phyloP scores from a whole-genome alignment of 2,113 vertebrate genomes.

The Megaptera novaeangliae region DNA sequence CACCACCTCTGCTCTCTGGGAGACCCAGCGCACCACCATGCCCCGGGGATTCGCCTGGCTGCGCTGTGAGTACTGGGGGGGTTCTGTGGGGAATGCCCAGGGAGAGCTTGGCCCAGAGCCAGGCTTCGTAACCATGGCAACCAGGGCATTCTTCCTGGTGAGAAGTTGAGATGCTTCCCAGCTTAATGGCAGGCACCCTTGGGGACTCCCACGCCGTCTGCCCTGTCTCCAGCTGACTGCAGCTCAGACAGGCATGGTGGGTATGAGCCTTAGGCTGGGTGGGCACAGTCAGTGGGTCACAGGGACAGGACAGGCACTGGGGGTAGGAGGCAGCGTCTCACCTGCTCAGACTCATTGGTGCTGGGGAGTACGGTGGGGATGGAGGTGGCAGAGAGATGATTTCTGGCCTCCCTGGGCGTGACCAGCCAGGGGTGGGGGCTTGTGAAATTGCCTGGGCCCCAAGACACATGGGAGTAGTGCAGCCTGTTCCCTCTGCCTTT shows the following conservation, averaged over 20 bases:
- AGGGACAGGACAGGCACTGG: neutral
- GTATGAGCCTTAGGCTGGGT: neutral
- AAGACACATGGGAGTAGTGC: fast-evolving
- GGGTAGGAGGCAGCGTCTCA: neutral
- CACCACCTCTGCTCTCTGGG: conserved; percentile 23
- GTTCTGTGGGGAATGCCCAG: neutral
- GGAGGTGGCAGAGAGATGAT: neutral
- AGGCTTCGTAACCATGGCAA: conserved; percentile 37
- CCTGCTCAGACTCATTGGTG: neutral
- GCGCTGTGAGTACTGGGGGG: conserved; percentile 64
- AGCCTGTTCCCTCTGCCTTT: neutral
- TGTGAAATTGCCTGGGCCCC: neutral
- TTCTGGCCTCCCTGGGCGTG: conserved; percentile 26
- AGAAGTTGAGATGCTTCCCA: conserved; percentile 50
- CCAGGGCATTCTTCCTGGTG: neutral
- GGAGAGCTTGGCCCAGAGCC: neutral
- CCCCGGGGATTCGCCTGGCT: conserved; percentile 53
- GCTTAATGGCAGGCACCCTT: neutral
- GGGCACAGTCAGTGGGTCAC: neutral
- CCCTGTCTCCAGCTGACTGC: neutral
- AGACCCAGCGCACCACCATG: conserved; percentile 51
- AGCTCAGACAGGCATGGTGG: neutral
- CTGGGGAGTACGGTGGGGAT: neutral
- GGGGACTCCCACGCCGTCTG: neutral
- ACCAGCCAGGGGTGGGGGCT: neutral